phyloP scores from a whole-genome alignment of 1,140 invertebrate species.

The Drosophila punjabiensis region DNA sequence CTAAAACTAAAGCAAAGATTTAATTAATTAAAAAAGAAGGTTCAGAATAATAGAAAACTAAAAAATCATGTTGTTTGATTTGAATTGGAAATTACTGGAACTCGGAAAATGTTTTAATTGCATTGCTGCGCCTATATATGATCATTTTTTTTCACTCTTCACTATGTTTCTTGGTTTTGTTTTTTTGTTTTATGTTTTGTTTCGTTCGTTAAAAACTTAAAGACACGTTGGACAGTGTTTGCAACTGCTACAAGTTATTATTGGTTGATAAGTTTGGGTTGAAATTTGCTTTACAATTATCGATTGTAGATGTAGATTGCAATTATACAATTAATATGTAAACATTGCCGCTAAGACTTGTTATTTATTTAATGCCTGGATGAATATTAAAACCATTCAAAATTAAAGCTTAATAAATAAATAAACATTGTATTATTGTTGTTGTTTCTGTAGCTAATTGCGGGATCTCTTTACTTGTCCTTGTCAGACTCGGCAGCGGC shows the following conservation, averaged over 20 bases:
- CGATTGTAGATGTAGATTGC: slow-evolving; percentile 59
- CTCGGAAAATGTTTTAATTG: slow-evolving; percentile 54
- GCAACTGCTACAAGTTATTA: slow-evolving; percentile 66
- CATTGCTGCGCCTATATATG: slow-evolving; percentile 57
- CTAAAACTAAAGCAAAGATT: slow-evolving; percentile 75
- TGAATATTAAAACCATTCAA: slow-evolving; percentile 82
- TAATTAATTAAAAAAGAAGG: slow-evolving; percentile 54
- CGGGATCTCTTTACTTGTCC: slow-evolving; percentile 89
- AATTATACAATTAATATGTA: slow-evolving; percentile 71
- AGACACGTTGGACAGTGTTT: slow-evolving; percentile 75
- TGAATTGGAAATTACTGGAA: slow-evolving; percentile 38
- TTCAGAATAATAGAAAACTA: slow-evolving; percentile 61
- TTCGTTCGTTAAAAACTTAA: slow-evolving; percentile 81
- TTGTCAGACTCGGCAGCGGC: slow-evolving; percentile 89
- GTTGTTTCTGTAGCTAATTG: slow-evolving; percentile 60
- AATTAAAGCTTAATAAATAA: slow-evolving; percentile 83
- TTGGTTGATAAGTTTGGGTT: slow-evolving; percentile 38
- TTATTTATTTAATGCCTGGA: slow-evolving; percentile 79
- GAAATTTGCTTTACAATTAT: slow-evolving; percentile 55
- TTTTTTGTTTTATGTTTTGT: slow-evolving; percentile 9
- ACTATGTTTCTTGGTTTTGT: slow-evolving; percentile 14
- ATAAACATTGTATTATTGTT: slow-evolving; percentile 64
- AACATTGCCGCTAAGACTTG: slow-evolving; percentile 59
- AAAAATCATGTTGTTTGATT: slow-evolving; percentile 34
- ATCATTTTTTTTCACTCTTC: slow-evolving; percentile 26